phyloP scores from a whole-genome alignment of 2,797 vertebrate genomes.

The Taeniopygia guttata region DNA sequence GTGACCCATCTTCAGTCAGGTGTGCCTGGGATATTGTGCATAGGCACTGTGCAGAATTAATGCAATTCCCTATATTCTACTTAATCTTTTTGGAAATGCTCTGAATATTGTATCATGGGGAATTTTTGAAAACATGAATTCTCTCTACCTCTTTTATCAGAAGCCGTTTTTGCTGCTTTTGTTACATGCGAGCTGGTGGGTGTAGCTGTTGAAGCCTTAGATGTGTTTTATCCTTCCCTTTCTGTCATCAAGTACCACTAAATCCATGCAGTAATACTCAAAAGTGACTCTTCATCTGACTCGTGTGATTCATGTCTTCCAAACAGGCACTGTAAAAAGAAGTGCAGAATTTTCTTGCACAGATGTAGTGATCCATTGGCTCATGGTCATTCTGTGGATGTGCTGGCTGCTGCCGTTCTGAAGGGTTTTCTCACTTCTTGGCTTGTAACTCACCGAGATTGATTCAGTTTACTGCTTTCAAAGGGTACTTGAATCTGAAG shows the following conservation, averaged over 20 bases:
- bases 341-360: neutral
- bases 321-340: neutral
- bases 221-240: neutral
- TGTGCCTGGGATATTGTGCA: neutral
- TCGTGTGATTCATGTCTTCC: neutral
- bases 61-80: neutral
- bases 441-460: neutral
- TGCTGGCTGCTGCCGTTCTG: neutral
- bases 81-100: neutral
- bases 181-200: neutral
- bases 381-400: rapidly evolving
- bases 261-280: neutral
- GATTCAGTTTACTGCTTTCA: neutral
- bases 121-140: neutral
- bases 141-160: neutral
- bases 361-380: neutral
- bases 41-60: neutral
- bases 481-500: neutral
- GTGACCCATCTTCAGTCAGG: rapidly evolving
- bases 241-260: neutral
- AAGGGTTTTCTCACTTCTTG: neutral
- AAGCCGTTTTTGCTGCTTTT: neutral
- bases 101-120: neutral
- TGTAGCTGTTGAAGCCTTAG: neutral
- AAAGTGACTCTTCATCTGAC: neutral